phyloP scores from a whole-genome alignment of 2,888 invertebrate genomes.

The Pollenia angustigena region DNA sequence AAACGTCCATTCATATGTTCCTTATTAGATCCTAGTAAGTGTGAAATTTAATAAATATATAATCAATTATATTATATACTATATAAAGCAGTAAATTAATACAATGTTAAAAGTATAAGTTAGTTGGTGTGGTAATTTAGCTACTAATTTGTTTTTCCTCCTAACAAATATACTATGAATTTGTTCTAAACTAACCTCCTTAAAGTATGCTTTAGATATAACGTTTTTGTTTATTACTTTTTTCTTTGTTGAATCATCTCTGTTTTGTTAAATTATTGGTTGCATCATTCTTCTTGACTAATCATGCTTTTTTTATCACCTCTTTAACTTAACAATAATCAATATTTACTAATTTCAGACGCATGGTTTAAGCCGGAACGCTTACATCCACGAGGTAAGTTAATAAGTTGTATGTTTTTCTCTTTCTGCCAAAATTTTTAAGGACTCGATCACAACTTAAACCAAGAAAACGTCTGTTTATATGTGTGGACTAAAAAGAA shows the following conservation, averaged over 20 bases:
- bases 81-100: neutral
- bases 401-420: slow-evolving; percentile 29
- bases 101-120: slow-evolving; percentile 12
- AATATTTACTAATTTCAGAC: slow-evolving; percentile 88
- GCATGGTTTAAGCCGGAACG: slow-evolving; percentile 97
- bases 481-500: neutral
- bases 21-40: slow-evolving; percentile 84
- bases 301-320: slow-evolving; percentile 49
- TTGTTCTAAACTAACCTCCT: slow-evolving; percentile 44
- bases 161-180: slow-evolving; percentile 36
- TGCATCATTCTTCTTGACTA: slow-evolving; percentile 57
- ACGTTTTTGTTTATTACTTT: neutral
- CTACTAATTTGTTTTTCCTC: neutral
- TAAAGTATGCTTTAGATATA: slow-evolving; percentile 50
- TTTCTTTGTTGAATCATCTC: slow-evolving; percentile 23
- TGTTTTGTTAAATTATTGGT: slow-evolving; percentile 27
- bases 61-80: slow-evolving; percentile 14
- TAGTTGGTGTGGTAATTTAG: slow-evolving; percentile 28
- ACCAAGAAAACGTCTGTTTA: slow-evolving; percentile 15
- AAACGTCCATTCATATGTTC: slow-evolving; percentile 83
- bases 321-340: slow-evolving; percentile 78
- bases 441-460: slow-evolving; percentile 15
- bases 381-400: slow-evolving; percentile 96
- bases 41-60: slow-evolving; percentile 58
- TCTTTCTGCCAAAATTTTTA: slow-evolving; percentile 31